Evolutionary conservation across 2,797 vertebrate species (phyloP), one percentile per base, ranked within the genome.

Genomic region (Mus minutoides): DNA sequence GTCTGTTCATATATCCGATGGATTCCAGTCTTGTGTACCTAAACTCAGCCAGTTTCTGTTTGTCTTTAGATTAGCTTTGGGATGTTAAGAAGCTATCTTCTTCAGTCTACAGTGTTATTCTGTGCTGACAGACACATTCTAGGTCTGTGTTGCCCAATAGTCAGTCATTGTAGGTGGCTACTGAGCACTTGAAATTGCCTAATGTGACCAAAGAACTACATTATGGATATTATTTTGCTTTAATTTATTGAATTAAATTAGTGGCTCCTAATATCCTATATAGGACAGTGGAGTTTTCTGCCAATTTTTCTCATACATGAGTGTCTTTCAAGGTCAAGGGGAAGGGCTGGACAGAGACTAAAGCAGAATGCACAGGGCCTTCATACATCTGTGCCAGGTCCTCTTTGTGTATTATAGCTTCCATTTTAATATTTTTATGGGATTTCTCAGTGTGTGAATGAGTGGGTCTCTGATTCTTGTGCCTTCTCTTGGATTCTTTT

Each of bases 1-100:
- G 43, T 37, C 10, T 3, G 1, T 78, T 60, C 13, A 14, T 88
- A 90, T 78, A 77, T 88, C 43, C 40, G 90, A 85, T 82, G 34
- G 40, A 82, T 77, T 79, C n/a, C 60, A 76, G 26, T 82, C 58
- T 95, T 11, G 2, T 71, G 40, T 31, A 88, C 46, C 31, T 46
- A 10, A 67, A 16, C 62, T 79, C 67, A 75, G 73, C 24, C 34
- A 29, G 8, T 52, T 24, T 22, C 40, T 56, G 31, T 92, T 91
- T 90, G 77, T 83, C 37, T 21, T 0, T 16, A 77, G 62, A 40
- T 90, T 56, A 88, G 40, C 9, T 11, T 87, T 34, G 34, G 34
- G 88, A 71, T 88, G 52, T 22, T 56, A 95, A 90, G 91, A 88
- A 90, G 94, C 0, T 34, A 40, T 76, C 49, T 84, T 96, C 87